Evolutionary conservation across 23 tunicate species (phyloP).

Genomic region (Phallusia fumigata): DNA sequence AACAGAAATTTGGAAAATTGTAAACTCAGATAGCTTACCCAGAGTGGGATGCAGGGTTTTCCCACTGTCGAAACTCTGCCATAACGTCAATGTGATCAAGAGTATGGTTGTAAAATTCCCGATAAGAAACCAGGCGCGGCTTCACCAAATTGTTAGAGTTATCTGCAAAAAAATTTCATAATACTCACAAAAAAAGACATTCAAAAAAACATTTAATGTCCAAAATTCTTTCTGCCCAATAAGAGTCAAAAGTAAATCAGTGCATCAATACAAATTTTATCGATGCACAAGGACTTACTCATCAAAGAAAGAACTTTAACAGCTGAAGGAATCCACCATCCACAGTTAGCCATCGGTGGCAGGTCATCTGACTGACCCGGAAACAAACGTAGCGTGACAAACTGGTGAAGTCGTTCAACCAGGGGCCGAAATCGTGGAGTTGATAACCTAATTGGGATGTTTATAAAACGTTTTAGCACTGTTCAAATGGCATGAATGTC

Average conservation of each 20-base stretch:
- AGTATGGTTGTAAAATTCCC: constrained; percentile 78
- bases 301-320: constrained; percentile 53
- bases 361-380: constrained; percentile 52
- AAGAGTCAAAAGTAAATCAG: not conserved
- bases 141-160: constrained; percentile 65
- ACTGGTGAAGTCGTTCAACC: constrained; percentile 65
- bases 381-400: constrained; percentile 59
- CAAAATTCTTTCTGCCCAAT: not conserved
- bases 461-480: not conserved
- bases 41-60: constrained; percentile 62
- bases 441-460: constrained; percentile 53
- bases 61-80: constrained; percentile 82
- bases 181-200: no score
- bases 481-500: not conserved
- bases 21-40: constrained; percentile 23
- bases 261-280: not conserved
- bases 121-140: constrained; percentile 73
- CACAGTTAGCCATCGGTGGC: constrained; percentile 55
- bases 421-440: constrained; percentile 77
- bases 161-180: constrained; percentile 56
- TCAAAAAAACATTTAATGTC: no score
- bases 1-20: not conserved
- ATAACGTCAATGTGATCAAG: constrained; percentile 80
- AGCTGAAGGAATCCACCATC: constrained; percentile 94
- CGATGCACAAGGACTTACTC: constrained; percentile 35